Evolutionary conservation across 37 sponge, comb jelly and placozoan genomes (phyloP).

Genomic region (Axinella damicornis): DNA sequence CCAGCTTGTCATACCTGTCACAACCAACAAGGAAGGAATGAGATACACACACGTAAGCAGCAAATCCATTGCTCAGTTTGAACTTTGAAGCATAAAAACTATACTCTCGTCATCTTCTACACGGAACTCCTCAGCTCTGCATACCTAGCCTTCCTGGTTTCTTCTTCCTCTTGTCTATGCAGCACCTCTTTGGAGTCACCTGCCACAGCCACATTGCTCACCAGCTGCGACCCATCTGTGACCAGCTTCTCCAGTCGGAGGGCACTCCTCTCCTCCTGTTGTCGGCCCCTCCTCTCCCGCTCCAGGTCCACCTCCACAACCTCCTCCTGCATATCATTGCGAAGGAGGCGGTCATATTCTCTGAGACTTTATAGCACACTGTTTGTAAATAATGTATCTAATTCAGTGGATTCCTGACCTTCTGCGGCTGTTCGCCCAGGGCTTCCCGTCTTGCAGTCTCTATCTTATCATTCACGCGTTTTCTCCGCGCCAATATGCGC

Average conservation of each 20-base stretch:
- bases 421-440: conserved; percentile 57
- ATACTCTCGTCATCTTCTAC: not conserved
- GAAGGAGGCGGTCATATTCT: not conserved
- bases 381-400: not conserved
- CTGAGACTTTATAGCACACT: no score
- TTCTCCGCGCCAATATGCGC: conserved; percentile 81
- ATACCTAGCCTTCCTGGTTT: conserved; percentile 71
- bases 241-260: conserved; percentile 80
- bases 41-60: not conserved
- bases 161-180: conserved; percentile 86
- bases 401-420: conserved; percentile 5
- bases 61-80: not conserved
- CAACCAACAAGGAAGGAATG: no score
- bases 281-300: conserved; percentile 69
- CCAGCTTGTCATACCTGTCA: conserved; percentile 88
- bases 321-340: not conserved
- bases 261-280: conserved; percentile 80
- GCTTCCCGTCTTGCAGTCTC: conserved; percentile 73
- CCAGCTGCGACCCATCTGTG: conserved; percentile 88
- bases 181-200: conserved; percentile 88
- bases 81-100: not conserved
- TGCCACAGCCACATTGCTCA: conserved; percentile 90
- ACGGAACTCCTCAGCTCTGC: not conserved
- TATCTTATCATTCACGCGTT: conserved; percentile 65
- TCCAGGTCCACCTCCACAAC: conserved; percentile 65